Conservation (phyloP, 30 jellyfish, hydroid and myxozoan species). For the Sanderia malayensis region DNA sequence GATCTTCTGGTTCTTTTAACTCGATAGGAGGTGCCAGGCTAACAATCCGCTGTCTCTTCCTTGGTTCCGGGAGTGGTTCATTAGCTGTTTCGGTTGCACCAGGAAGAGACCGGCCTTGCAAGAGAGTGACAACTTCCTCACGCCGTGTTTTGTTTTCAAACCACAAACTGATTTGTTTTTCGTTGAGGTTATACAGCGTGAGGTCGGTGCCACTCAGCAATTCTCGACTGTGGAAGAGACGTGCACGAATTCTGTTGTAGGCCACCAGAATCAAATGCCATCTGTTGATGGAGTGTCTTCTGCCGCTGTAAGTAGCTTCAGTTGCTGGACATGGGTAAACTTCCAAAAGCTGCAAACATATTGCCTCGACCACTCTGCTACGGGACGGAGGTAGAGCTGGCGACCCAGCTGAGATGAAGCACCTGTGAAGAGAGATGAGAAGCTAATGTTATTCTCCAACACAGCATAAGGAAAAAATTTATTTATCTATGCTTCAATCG, state of each 20-base stretch:
- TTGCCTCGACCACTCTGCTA: conserved; percentile 35
- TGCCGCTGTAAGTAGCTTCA: not conserved
- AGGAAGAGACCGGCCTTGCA: conserved; percentile 9
- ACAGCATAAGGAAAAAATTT: too few relatives aligned
- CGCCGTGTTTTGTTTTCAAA: conserved; percentile 16
- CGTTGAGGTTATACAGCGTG: conserved; percentile 17
- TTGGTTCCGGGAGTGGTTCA: conserved; percentile 2
- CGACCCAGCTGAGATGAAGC: conserved; percentile 19
- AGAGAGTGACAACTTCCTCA: conserved; percentile 1
- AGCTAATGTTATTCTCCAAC: too few relatives aligned
- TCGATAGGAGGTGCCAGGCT: not conserved
- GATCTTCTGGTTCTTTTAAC: not conserved
- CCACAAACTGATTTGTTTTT: conserved; percentile 17
- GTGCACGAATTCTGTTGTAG: conserved; percentile 15
- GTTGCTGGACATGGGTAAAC: not conserved
- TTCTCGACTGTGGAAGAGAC: conserved; percentile 3
- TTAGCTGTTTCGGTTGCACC: conserved; percentile 4
- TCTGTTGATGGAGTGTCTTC: not conserved
- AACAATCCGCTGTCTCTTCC: conserved; percentile 13
- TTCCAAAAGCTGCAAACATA: conserved; percentile 10
- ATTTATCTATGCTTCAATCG: too few relatives aligned
- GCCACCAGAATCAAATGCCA: conserved; percentile 19
- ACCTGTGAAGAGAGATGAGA: too few relatives aligned
- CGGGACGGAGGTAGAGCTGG: conserved; percentile 27
- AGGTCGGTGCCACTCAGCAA: conserved; percentile 12